A percentile compares a stretch with the other conserved stretches of the same genome.
Evolutionary conservation across 2,797 vertebrate species (phyloP).

Genomic region (Hippocampus kuda): DNA sequence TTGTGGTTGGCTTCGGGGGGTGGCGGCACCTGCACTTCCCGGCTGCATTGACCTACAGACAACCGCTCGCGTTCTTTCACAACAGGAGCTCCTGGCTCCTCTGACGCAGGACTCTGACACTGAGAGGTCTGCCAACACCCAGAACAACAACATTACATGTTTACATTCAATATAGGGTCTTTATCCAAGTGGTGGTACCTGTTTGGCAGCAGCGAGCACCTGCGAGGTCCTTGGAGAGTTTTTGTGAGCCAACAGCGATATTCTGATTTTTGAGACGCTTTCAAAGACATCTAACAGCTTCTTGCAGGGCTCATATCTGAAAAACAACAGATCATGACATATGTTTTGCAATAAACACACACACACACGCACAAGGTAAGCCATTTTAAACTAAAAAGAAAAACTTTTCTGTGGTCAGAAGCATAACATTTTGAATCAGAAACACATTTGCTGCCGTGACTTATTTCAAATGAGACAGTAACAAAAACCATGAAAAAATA

Average conservation of each 20-base stretch:
- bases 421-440: too few species aligned
- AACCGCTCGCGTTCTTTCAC: conserved; percentile 45
- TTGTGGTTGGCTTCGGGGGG: conserved; percentile 64
- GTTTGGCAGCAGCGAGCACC: conserved; percentile 50
- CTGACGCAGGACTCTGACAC: conserved; percentile 57
- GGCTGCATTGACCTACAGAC: conserved; percentile 38
- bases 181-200: conserved; percentile 49
- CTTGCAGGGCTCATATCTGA: conserved; percentile 70
- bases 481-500: too few species aligned
- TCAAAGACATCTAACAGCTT: conserved; percentile 69
- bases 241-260: conserved; percentile 64
- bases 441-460: too few species aligned
- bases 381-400: too few species aligned
- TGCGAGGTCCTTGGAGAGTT: conserved; percentile 56
- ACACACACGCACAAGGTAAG: neutral
- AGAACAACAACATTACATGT: neutral
- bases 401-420: too few species aligned
- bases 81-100: conserved; percentile 43
- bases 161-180: neutral
- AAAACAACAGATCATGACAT: conserved; percentile 14
- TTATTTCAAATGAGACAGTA: too few species aligned
- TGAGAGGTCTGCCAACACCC: conserved; percentile 38
- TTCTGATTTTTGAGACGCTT: conserved; percentile 70
- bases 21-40: conserved; percentile 48
- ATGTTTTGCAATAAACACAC: neutral